Conservation (phyloP, 2,113 vertebrate species). For the Cervus canadensis region DNA sequence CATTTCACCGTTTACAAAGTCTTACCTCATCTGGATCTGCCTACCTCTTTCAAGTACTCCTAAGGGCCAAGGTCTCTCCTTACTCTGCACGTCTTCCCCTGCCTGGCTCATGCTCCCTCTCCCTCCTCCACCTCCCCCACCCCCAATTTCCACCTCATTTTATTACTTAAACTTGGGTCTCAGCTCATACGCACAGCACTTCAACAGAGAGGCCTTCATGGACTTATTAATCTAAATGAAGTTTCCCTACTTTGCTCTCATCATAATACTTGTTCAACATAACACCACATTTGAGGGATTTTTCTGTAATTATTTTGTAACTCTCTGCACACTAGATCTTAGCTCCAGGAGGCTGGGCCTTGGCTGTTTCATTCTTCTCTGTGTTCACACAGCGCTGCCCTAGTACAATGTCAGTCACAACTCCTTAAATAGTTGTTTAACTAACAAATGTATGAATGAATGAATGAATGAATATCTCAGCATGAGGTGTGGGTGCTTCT, state of each 20-base stretch:
- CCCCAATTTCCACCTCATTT: background rate
- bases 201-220: background rate
- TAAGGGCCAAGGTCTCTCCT: background rate
- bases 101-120: background rate
- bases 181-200: background rate
- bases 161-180: background rate
- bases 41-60: background rate
- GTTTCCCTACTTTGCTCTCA: background rate
- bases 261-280: background rate
- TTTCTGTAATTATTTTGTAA: background rate
- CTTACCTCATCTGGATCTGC: background rate
- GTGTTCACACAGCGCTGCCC: background rate
- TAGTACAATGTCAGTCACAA: background rate
- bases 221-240: background rate
- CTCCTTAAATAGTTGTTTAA: background rate
- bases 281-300: background rate
- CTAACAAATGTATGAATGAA: background rate
- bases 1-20: background rate
- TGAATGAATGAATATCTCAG: background rate
- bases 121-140: rapidly evolving
- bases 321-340: background rate
- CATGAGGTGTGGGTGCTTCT: background rate
- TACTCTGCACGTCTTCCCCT: background rate
- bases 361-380: background rate
- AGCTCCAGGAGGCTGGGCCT: background rate